Percentiles rank a stretch among this genome's conserved stretches.
Conservation (phyloP, 2,888 invertebrate genomes). For the Blomia tropicalis region DNA sequence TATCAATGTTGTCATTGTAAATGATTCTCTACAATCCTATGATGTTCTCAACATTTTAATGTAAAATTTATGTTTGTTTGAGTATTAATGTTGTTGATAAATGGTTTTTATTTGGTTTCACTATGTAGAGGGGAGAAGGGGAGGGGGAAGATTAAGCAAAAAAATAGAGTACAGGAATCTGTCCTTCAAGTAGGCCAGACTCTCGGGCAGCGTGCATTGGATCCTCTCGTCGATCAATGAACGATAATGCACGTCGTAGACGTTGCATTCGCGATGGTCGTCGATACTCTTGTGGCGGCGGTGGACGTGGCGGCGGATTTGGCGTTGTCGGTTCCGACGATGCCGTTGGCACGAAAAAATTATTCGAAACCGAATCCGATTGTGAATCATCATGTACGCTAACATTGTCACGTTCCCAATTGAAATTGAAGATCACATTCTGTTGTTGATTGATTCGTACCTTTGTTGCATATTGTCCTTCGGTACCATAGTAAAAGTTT, state of each 20-base stretch:
- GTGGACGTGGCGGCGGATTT: conserved; percentile 18
- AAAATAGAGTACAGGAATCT: conserved; percentile 19
- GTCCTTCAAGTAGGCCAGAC: conserved; percentile 7
- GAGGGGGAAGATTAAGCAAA: conserved; percentile 11
- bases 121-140: too few species aligned
- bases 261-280: conserved; percentile 17
- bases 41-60: too few species aligned
- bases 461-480: conserved; percentile 5
- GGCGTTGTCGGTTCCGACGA: conserved; percentile 20
- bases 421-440: conserved; percentile 18
- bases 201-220: not conserved
- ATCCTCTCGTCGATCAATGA: not conserved
- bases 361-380: not conserved
- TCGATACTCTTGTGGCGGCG: conserved; percentile 19
- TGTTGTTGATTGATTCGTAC: not conserved
- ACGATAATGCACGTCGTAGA: conserved; percentile 17
- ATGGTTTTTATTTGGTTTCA: too few species aligned
- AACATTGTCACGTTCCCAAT: conserved; percentile 5
- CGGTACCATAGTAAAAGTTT: conserved; percentile 19
- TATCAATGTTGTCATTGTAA: too few species aligned
- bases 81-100: too few species aligned
- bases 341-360: not conserved
- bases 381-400: not conserved
- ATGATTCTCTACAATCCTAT: too few species aligned
- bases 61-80: too few species aligned